These are phyloP conservation scores for Oegoconia quadripuncta DNA, from an alignment of 2,888 invertebrate species.

Conservation along the genomic window DNA sequence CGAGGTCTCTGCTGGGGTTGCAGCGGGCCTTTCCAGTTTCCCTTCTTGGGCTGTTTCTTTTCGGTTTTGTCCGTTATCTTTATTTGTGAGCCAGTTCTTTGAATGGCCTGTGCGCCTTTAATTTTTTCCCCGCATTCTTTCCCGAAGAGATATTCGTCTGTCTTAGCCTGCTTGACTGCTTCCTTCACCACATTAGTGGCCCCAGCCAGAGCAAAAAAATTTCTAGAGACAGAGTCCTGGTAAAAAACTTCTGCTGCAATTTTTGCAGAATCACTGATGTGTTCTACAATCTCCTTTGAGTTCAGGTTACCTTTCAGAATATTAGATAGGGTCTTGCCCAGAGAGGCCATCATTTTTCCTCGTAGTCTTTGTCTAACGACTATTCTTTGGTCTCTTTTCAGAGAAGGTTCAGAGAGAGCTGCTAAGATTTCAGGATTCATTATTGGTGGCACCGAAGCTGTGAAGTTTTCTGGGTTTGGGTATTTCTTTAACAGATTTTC, in stretches of 20 bases:
- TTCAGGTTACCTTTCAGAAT: constrained; percentile 9
- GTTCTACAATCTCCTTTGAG: constrained; percentile 3
- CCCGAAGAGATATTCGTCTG: not conserved
- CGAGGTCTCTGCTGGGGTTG: not conserved
- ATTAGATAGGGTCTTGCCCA: constrained; percentile 4
- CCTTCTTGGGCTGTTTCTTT: no score
- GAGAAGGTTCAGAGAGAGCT: constrained; percentile 1
- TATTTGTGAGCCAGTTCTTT: not conserved
- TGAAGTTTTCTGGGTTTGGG: constrained; percentile 2
- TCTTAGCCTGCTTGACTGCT: not conserved
- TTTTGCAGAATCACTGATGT: constrained; percentile 6
- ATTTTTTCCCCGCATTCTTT: constrained; percentile 2
- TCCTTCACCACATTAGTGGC: not conserved
- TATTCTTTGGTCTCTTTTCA: constrained; percentile 10
- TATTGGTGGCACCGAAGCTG: not conserved
- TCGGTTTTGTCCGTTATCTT: no score
- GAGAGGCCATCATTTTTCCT: not conserved
- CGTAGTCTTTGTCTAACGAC: constrained; percentile 5
- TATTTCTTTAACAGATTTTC: constrained; percentile 6
- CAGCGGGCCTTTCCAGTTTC: constrained; percentile 4
- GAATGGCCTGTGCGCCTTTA: not conserved
- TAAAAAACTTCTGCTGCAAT: constrained; percentile 5
- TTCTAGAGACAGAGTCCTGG: constrained; percentile 6
- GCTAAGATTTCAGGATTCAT: constrained; percentile 9
- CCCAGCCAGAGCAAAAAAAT: constrained; percentile 5